These are phyloP conservation scores for Oryctes rhinoceros DNA, from an alignment of 1,140 invertebrate species.

Conservation along the genomic window DNA sequence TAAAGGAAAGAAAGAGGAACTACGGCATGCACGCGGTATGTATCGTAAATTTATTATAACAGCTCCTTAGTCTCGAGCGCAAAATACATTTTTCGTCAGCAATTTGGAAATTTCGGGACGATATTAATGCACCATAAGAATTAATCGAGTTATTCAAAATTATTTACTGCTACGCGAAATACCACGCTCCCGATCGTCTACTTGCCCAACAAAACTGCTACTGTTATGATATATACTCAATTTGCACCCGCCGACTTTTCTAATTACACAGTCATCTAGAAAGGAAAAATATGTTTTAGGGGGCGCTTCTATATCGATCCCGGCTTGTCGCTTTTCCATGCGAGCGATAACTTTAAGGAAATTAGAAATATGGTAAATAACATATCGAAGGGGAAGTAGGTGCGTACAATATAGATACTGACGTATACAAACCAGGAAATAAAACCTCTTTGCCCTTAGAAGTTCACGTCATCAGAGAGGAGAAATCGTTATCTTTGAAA, in stretches of 20 bases:
- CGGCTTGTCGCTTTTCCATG: background rate
- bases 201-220: no score
- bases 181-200: background rate
- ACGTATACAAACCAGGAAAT: no score
- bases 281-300: background rate
- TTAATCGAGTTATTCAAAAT: conserved; percentile 19
- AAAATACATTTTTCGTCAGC: conserved; percentile 1
- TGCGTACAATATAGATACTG: no score
- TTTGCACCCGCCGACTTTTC: background rate
- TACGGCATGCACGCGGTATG: background rate
- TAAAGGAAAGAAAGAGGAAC: background rate
- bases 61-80: background rate
- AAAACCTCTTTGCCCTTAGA: no score
- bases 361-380: background rate
- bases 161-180: background rate
- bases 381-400: background rate
- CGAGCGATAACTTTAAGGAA: background rate
- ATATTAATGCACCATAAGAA: conserved; percentile 19
- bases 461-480: no score
- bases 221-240: background rate
- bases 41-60: background rate
- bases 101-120: background rate
- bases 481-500: no score
- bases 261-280: background rate
- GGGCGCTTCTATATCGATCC: background rate